phyloP scores from a whole-genome alignment of 2,888 invertebrate genomes.

The Agrochola litura region DNA sequence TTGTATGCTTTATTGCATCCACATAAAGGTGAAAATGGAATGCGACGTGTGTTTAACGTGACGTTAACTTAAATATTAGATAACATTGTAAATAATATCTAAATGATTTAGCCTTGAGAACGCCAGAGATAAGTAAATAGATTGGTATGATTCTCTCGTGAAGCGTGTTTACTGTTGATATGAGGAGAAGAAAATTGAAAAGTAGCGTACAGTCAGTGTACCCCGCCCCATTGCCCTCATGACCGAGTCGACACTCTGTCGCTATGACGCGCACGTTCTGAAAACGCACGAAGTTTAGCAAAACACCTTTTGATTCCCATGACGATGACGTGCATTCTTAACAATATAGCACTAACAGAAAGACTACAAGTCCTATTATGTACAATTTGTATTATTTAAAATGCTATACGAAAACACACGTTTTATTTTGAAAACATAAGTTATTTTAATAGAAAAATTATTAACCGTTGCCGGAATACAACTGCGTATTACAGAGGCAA shows the following conservation, averaged over 20 bases:
- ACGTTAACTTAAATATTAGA: constrained; percentile 67
- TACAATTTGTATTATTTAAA: constrained; percentile 35
- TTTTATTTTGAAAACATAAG: constrained; percentile 43
- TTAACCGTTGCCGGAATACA: not conserved
- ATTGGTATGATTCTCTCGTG: constrained; percentile 60
- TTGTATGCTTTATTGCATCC: constrained; percentile 46
- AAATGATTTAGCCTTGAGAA: constrained; percentile 79
- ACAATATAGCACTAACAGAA: constrained; percentile 35
- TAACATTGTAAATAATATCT: constrained; percentile 78
- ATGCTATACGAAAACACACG: constrained; percentile 15
- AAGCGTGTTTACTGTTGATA: constrained; percentile 49
- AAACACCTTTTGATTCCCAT: constrained; percentile 25
- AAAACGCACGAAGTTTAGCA: constrained; percentile 38
- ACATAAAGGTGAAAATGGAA: constrained; percentile 51
- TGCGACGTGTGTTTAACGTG: constrained; percentile 35
- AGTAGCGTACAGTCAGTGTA: constrained; percentile 37
- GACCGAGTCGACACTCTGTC: constrained; percentile 49
- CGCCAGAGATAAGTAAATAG: constrained; percentile 75
- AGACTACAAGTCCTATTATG: constrained; percentile 28
- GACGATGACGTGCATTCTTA: constrained; percentile 44
- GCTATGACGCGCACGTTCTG: constrained; percentile 51
- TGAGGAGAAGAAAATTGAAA: constrained; percentile 42
- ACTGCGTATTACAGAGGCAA: constrained; percentile 23
- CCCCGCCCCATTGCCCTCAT: constrained; percentile 36
- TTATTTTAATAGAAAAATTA: constrained; percentile 32